phyloP scores from a whole-genome alignment of 1,140 invertebrate genomes.

The Orussus abietinus region DNA sequence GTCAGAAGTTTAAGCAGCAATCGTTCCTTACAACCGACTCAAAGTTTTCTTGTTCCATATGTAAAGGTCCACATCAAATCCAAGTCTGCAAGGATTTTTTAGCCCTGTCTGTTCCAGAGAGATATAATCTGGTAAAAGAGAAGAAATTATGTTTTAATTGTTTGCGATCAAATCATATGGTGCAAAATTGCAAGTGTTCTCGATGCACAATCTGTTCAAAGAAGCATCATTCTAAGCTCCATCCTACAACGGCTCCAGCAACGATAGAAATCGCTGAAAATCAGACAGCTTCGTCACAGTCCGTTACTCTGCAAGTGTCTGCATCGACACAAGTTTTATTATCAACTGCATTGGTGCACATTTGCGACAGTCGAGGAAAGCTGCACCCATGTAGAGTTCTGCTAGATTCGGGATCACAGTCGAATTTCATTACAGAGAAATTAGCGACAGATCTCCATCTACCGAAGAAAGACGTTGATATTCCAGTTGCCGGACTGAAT shows the following conservation, averaged over 20 bases:
- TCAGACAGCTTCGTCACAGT: background rate
- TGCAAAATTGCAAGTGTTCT: conserved; percentile 8
- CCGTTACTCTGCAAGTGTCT: no score
- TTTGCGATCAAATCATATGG: conserved; percentile 10
- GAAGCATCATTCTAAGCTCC: conserved; percentile 14
- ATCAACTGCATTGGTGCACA: conserved; percentile 11
- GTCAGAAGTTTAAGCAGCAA: background rate
- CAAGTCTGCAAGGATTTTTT: conserved; percentile 8
- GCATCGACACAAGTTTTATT: conserved; percentile 5
- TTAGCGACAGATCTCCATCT: background rate
- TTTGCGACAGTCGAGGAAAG: conserved; percentile 4
- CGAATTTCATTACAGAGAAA: conserved; percentile 6
- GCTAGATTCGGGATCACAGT: conserved; percentile 12
- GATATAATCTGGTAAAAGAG: conserved; percentile 2
- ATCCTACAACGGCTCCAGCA: background rate
- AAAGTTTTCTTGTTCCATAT: conserved; percentile 13
- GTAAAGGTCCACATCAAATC: conserved; percentile 6
- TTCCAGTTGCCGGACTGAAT: background rate
- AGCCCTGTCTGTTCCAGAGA: background rate
- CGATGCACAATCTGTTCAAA: conserved; percentile 12
- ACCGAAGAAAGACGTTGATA: background rate
- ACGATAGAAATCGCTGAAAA: background rate
- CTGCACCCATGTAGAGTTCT: conserved; percentile 9
- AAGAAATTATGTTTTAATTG: conserved; percentile 16
- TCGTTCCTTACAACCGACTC: background rate